A percentile compares a stretch with the other conserved stretches of the same genome.
These are phyloP conservation scores for Tonatia bakeri DNA, from an alignment of 2,113 vertebrate genomes.

Conservation along the genomic window DNA sequence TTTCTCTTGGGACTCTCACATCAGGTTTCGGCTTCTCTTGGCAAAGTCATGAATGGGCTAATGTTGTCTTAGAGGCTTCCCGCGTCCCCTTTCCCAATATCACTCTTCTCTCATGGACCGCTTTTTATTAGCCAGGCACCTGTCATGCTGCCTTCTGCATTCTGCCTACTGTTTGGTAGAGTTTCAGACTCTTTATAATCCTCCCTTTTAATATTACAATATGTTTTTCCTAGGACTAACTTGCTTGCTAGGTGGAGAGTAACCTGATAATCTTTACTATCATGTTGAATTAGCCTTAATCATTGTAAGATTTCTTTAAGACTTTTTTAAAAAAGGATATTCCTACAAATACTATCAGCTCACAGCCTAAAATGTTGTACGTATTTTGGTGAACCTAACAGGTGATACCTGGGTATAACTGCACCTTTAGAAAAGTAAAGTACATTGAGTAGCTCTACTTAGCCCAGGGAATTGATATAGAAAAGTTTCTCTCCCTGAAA, in stretches of 20 bases:
- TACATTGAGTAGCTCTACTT: background rate
- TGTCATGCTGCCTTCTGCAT: background rate
- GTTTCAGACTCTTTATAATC: background rate
- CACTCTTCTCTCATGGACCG: background rate
- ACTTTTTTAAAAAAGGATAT: background rate
- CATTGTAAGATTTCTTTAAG: background rate
- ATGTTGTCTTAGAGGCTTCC: background rate
- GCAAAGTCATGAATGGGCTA: constrained; percentile 14
- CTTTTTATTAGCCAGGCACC: background rate
- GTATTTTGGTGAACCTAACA: background rate
- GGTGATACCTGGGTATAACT: background rate
- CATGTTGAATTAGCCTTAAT: background rate
- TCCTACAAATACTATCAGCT: background rate
- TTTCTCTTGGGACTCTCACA: constrained; percentile 13
- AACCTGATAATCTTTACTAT: background rate
- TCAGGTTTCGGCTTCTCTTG: background rate
- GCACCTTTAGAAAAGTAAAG: background rate
- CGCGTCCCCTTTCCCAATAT: background rate
- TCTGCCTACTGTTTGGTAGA: background rate
- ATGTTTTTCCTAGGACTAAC: background rate
- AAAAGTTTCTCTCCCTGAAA: background rate
- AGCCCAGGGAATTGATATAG: background rate
- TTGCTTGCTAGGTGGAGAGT: background rate
- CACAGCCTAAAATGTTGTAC: background rate
- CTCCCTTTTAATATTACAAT: background rate